Evolutionary conservation across 2,888 invertebrate species (phyloP), one percentile per base, ranked within the genome.

Genomic region (Chymomyza caudatula): DNA sequence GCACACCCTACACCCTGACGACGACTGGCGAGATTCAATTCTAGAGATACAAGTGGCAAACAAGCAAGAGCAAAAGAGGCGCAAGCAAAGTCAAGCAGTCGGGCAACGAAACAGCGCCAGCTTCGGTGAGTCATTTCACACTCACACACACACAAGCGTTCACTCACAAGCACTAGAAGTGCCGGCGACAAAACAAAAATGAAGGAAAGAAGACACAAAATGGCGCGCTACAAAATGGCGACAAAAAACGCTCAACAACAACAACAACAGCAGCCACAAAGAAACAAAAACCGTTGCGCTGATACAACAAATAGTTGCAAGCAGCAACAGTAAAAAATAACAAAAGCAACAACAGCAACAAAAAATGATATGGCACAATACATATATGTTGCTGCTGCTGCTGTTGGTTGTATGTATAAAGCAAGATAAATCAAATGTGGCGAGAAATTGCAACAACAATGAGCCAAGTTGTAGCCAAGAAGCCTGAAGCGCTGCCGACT

Each of bases 391-490:
- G 67, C 64, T 61, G 67, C 65, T 66, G 76, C 63, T 82, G 67
- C 64, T 61, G 67, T 67, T 66, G 76, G 61, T 82, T 67, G 78
- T 83, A 77, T 72, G n/a, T n/a, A 85, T 83, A 83, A 79, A 77
- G 78, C 85, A 58, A 85, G 77, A 86, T 86, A 87, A 86, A 86
- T 86, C 87, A 85, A 86, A 85, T 86, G 83, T 81, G 84, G 83
- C 86, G 78, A 86, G 82, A 87, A 87, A 87, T 84, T 86, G 86
- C 85, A 86, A 86, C 77, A 82, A 82, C 78, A 76, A 65, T 37
- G 43, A 37, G 29, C 29, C 29, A 37, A 51, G 65, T 51, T 47
- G 15, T 47, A n/a, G 51, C 53, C 76, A 60, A 63, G 23, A 63
- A 22, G 56, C 25, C 53, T 47, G 64, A 63, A 47, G 62, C 61